Conservation (phyloP, 2,797 vertebrate species). For the Moxostoma hubbsi region DNA sequence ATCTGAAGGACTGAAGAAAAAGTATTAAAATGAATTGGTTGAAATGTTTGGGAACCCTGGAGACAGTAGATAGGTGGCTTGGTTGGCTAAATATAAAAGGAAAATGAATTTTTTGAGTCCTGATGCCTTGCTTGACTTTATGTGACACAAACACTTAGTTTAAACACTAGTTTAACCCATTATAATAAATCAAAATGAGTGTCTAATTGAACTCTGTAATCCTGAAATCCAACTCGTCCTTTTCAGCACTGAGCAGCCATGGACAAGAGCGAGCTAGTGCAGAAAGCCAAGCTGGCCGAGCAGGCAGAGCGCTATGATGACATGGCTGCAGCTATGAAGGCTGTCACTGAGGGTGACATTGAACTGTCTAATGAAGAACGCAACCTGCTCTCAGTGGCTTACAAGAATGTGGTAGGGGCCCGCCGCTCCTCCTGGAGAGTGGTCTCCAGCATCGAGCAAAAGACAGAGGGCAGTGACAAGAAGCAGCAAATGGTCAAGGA, state of each 20-base stretch:
- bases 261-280: conserved; percentile 86
- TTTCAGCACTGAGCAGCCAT: conserved; percentile 70
- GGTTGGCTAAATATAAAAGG: no score
- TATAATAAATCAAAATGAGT: background rate
- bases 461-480: conserved; percentile 81
- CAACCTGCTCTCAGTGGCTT: conserved; percentile 96
- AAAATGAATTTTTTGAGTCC: no score
- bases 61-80: no score
- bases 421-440: conserved; percentile 95
- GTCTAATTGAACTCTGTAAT: background rate
- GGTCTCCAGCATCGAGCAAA: conserved; percentile 90
- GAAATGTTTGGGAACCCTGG: no score
- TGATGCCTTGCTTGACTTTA: background rate
- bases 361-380: conserved; percentile 92
- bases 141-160: no score
- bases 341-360: conserved; percentile 81
- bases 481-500: conserved; percentile 84
- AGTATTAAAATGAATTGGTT: no score
- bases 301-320: conserved; percentile 97
- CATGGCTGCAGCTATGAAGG: conserved; percentile 94
- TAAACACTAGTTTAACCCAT: no score
- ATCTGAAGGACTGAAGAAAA: no score
- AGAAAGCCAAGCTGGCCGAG: conserved; percentile 94
- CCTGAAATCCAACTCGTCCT: background rate
- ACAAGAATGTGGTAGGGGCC: conserved; percentile 97